phyloP scores from a whole-genome alignment of 2,888 invertebrate species.

The Stenodema calcarata region DNA sequence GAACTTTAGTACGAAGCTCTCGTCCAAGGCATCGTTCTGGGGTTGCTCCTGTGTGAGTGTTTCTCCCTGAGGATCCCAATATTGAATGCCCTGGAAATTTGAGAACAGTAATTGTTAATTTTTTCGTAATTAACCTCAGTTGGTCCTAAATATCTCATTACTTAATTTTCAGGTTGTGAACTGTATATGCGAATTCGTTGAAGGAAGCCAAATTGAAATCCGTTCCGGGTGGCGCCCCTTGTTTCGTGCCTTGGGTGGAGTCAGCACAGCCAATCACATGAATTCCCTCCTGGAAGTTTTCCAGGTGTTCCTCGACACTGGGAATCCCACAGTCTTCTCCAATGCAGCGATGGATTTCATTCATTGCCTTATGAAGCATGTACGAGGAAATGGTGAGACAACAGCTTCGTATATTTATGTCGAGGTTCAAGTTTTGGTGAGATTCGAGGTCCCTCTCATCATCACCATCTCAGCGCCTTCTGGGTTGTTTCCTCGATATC shows the following conservation, averaged over 20 bases:
- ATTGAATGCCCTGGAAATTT: too few relatives aligned
- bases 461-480: too few relatives aligned
- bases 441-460: too few relatives aligned
- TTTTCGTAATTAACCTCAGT: too few relatives aligned
- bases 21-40: too few relatives aligned
- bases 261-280: constrained; percentile 71
- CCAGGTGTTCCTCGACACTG: constrained; percentile 89
- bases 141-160: not conserved
- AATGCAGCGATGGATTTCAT: constrained; percentile 95
- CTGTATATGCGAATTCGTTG: constrained; percentile 94
- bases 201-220: constrained; percentile 90
- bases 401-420: too few relatives aligned
- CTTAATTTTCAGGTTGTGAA: constrained; percentile 77
- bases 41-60: too few relatives aligned
- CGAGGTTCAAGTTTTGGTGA: too few relatives aligned
- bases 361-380: constrained; percentile 81
- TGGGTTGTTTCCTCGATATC: too few relatives aligned
- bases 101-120: too few relatives aligned
- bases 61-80: too few relatives aligned
- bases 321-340: constrained; percentile 91
- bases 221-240: constrained; percentile 95
- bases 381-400: constrained; percentile 67
- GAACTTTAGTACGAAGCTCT: too few relatives aligned
- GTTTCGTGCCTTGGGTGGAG: constrained; percentile 90
- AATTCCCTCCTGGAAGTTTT: constrained; percentile 87